These are phyloP conservation scores for Cotesia congregata DNA, from an alignment of 2,888 invertebrate species.

Conservation along the genomic window DNA sequence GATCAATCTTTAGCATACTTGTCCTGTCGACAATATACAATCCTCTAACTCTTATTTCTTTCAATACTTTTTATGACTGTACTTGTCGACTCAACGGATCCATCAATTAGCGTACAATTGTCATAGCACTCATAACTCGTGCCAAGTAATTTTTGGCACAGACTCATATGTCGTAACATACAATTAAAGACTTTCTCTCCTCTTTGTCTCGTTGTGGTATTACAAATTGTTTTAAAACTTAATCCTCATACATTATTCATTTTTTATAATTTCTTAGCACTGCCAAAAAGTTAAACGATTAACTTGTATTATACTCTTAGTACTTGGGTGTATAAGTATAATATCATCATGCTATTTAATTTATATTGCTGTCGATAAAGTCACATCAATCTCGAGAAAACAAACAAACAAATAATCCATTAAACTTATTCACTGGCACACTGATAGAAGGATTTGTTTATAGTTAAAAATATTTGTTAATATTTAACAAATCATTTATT, in stretches of 20 bases:
- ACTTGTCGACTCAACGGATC: conserved; percentile 21
- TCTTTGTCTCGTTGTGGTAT: conserved; percentile 11
- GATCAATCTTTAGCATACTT: conserved; percentile 1
- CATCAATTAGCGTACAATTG: conserved; percentile 34
- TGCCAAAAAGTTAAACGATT: neutral
- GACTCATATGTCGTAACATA: conserved; percentile 16
- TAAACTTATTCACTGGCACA: conserved; percentile 3
- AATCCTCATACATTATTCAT: neutral
- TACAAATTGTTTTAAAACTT: conserved; percentile 24
- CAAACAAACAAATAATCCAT: conserved; percentile 6
- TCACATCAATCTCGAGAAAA: neutral
- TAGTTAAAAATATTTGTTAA: too few species aligned
- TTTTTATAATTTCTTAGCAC: neutral
- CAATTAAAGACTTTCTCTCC: conserved; percentile 21
- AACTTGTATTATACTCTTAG: neutral
- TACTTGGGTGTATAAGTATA: too few species aligned
- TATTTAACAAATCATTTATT: too few species aligned
- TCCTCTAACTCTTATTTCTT: conserved; percentile 1
- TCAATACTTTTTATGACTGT: neutral
- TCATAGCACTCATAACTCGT: conserved; percentile 21
- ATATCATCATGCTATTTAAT: neutral
- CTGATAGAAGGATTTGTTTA: too few species aligned
- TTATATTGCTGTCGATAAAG: conserved; percentile 17
- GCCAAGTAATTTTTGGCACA: conserved; percentile 27
- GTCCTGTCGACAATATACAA: neutral